These are phyloP conservation scores for Diarsia mendica DNA, from an alignment of 2,888 invertebrate species.

Conservation along the genomic window DNA sequence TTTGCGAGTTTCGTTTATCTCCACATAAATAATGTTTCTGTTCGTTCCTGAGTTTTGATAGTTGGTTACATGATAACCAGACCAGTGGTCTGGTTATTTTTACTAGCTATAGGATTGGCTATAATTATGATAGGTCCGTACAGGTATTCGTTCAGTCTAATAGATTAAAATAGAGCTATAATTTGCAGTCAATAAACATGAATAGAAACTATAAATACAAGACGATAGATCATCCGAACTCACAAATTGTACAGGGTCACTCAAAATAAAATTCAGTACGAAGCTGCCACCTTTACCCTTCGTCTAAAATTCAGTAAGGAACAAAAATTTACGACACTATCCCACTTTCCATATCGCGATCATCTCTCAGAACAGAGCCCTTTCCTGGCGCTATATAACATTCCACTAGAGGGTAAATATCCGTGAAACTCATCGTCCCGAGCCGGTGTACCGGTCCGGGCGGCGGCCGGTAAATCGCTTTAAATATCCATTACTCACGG, in stretches of 20 bases:
- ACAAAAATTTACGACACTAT: slow-evolving; percentile 41
- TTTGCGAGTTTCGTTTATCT: slow-evolving; percentile 48
- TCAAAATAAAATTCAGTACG: slow-evolving; percentile 5
- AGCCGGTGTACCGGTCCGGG: slow-evolving; percentile 6
- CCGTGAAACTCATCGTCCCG: slow-evolving; percentile 50
- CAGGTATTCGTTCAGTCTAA: background rate
- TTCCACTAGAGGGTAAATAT: slow-evolving; percentile 52
- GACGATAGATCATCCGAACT: background rate
- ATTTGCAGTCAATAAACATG: background rate
- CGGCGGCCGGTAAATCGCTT: slow-evolving; percentile 66
- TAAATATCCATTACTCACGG: slow-evolving; percentile 77
- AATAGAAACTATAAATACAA: background rate
- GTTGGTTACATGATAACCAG: slow-evolving; percentile 1
- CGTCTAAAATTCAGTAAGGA: slow-evolving; percentile 23
- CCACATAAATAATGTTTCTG: slow-evolving; percentile 44
- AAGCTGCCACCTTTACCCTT: slow-evolving; percentile 7
- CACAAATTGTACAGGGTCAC: slow-evolving; percentile 15
- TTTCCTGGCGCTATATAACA: slow-evolving; percentile 10
- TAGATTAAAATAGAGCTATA: background rate
- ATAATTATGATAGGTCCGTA: too few species aligned
- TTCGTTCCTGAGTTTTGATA: slow-evolving; percentile 13
- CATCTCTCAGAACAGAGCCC: slow-evolving; percentile 43
- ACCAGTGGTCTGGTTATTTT: too few species aligned
- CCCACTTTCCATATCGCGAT: slow-evolving; percentile 43
- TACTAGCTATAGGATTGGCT: too few species aligned